phyloP scores from a whole-genome alignment of 2,888 invertebrate genomes.

The Orthonychiurus folsomi region DNA sequence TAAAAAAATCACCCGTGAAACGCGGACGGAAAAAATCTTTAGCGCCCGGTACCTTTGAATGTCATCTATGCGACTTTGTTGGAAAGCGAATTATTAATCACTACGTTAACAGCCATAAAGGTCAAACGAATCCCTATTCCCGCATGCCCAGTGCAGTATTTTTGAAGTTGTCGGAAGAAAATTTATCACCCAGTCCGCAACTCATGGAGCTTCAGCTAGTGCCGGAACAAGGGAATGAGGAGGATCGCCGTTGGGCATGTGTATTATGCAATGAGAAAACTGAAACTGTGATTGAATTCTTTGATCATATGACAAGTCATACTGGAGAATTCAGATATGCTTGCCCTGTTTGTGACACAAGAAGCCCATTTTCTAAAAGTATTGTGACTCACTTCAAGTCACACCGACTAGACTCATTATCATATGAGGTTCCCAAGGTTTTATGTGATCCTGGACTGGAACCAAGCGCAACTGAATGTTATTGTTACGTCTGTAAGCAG shows the following conservation, averaged over 20 bases:
- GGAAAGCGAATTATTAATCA: conserved; percentile 58
- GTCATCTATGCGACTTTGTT: conserved; percentile 54
- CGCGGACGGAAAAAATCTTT: conserved; percentile 2
- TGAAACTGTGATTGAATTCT: conserved; percentile 46
- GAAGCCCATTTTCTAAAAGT: conserved; percentile 18
- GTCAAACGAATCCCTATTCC: conserved; percentile 42
- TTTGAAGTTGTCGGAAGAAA: conserved; percentile 19
- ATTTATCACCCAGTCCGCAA: conserved; percentile 22
- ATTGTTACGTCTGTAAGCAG: conserved; percentile 25
- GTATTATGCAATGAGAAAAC: conserved; percentile 23
- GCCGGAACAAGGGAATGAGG: conserved; percentile 9
- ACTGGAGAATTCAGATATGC: conserved; percentile 66
- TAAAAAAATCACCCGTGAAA: too few relatives aligned
- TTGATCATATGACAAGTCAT: conserved; percentile 64
- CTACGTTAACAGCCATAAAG: conserved; percentile 56
- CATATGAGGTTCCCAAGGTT: conserved; percentile 13
- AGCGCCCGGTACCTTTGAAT: conserved; percentile 43
- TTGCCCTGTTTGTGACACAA: conserved; percentile 53
- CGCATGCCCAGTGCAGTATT: conserved; percentile 20
- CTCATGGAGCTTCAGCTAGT: conserved; percentile 20
- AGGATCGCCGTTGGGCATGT: conserved; percentile 15
- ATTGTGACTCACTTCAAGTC: conserved; percentile 22
- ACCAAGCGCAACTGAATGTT: conserved; percentile 14
- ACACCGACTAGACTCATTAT: conserved; percentile 15
- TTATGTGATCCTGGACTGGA: not conserved